Evolutionary conservation across 2,888 invertebrate species (phyloP).

Genomic region (Neoitamus cyanurus): DNA sequence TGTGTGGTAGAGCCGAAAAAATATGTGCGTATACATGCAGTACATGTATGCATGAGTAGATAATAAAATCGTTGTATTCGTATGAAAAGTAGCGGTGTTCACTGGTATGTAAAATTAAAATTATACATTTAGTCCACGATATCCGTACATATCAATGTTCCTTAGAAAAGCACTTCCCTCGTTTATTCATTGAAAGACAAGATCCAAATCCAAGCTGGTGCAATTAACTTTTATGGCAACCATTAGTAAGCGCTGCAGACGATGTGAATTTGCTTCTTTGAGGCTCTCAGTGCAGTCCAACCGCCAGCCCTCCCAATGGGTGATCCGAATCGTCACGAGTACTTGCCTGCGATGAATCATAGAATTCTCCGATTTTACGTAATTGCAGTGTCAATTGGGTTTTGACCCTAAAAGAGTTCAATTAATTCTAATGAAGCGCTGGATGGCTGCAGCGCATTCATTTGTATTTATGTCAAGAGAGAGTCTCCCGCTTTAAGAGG

Average conservation of each 20-base stretch:
- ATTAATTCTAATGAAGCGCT: conserved; percentile 36
- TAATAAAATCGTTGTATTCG: too few relatives aligned
- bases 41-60: too few relatives aligned
- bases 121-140: not conserved
- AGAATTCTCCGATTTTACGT: conserved; percentile 1
- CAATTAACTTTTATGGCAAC: not conserved
- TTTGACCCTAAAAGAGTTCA: conserved; percentile 42
- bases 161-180: not conserved
- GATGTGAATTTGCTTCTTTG: not conserved
- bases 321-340: not conserved
- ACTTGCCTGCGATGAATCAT: not conserved
- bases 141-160: not conserved
- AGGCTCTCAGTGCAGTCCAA: not conserved
- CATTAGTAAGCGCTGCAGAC: not conserved
- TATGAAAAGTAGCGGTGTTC: too few relatives aligned
- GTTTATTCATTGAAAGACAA: not conserved
- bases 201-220: not conserved
- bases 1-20: too few relatives aligned
- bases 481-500: not conserved
- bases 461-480: conserved; percentile 17
- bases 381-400: conserved; percentile 31
- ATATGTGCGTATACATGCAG: too few relatives aligned
- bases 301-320: not conserved
- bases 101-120: not conserved
- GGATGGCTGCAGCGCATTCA: not conserved